phyloP scores from a whole-genome alignment of 2,113 vertebrate genomes.

The Zosterops japonicus region DNA sequence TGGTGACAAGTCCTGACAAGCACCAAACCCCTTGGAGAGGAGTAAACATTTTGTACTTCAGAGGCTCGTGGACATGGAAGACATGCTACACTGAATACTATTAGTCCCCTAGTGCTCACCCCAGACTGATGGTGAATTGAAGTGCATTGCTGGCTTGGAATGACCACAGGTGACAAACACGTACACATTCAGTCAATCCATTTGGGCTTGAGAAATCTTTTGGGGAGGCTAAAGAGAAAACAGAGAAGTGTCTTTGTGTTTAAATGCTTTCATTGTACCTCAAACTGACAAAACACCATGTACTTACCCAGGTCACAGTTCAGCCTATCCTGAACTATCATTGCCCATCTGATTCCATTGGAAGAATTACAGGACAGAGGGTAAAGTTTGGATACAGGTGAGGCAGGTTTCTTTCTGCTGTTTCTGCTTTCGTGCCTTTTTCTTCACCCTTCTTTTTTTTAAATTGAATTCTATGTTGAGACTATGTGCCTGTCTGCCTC shows the following conservation, averaged over 20 bases:
- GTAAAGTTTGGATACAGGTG: neutral
- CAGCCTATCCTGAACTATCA: neutral
- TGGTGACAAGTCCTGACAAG: neutral
- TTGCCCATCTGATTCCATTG: neutral
- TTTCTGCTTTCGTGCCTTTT: neutral
- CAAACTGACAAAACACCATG: neutral
- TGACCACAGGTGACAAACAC: neutral
- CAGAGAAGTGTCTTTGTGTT: neutral
- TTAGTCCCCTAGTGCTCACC: neutral
- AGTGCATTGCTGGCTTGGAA: neutral
- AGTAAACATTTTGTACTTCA: neutral
- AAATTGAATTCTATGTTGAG: neutral
- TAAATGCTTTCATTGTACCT: neutral
- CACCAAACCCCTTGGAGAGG: neutral
- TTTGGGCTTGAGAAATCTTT: neutral
- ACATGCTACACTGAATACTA: neutral
- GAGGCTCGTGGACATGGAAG: accelerated
- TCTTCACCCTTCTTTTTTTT: neutral
- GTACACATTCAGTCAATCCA: neutral
- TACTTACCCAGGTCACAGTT: neutral
- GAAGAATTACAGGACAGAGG: neutral
- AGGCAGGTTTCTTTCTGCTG: neutral
- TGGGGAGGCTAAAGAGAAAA: neutral
- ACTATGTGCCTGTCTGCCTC: neutral
- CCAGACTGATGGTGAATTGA: neutral